Conservation (phyloP, 1,140 invertebrate species). For the Uloborus diversus region DNA sequence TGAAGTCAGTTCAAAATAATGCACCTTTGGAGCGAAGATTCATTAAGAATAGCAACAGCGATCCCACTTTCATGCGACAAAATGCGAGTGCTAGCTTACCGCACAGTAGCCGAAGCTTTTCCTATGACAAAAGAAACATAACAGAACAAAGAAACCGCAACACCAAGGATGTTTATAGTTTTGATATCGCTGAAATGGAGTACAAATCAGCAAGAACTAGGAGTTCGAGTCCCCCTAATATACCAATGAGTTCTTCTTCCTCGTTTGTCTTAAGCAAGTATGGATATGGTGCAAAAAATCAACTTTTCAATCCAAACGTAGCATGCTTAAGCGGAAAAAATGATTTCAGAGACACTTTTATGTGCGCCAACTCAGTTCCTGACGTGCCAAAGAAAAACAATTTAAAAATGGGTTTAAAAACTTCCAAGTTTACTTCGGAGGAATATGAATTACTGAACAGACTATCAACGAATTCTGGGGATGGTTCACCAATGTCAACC, state of each 20-base stretch:
- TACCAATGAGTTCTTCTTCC: neutral
- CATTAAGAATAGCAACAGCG: conserved; percentile 39
- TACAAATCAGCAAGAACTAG: neutral
- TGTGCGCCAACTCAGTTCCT: neutral
- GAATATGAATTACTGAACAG: conserved; percentile 1
- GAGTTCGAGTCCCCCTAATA: neutral
- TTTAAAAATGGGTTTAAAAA: neutral
- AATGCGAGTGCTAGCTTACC: neutral
- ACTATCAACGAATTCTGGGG: conserved; percentile 26
- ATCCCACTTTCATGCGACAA: conserved; percentile 14
- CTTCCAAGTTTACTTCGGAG: neutral
- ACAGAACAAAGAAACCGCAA: neutral
- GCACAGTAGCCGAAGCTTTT: conserved; percentile 13
- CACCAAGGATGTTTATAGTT: conserved; percentile 3
- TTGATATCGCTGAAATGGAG: neutral
- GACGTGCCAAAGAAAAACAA: neutral
- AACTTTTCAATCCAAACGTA: conserved; percentile 5
- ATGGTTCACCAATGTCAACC: conserved; percentile 18
- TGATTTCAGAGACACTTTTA: neutral
- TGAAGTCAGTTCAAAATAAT: neutral
- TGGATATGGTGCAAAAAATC: neutral
- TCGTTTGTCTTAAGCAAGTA: conserved; percentile 2
- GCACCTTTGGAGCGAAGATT: conserved; percentile 8
- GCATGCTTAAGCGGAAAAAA: neutral
- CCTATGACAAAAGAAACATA: conserved; percentile 2